Conservation (phyloP, 1,140 invertebrate genomes). For the Scaptomyza montana region DNA sequence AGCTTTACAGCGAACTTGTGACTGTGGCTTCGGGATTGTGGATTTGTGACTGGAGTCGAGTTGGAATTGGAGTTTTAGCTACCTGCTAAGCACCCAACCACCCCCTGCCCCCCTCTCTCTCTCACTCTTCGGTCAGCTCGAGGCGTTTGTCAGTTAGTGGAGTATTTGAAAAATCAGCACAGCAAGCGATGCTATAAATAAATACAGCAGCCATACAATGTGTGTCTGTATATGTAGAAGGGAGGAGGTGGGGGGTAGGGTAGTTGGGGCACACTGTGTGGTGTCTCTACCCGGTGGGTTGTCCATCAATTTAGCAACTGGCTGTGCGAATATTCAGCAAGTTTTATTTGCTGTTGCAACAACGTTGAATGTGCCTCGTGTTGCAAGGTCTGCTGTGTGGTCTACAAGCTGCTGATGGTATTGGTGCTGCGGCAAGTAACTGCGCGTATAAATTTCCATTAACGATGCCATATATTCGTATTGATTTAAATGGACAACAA, state of each 20-base stretch:
- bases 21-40: no score
- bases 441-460: conserved; percentile 79
- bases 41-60: conserved; percentile 12
- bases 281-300: conserved; percentile 56
- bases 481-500: conserved; percentile 78
- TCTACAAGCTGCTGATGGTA: conserved; percentile 2
- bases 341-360: conserved; percentile 64
- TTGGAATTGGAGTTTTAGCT: background rate
- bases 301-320: conserved; percentile 78
- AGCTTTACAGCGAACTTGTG: conserved; percentile 56
- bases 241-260: background rate
- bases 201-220: conserved; percentile 55
- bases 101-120: background rate
- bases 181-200: conserved; percentile 65
- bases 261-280: conserved; percentile 3
- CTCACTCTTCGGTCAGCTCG: background rate
- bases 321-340: conserved; percentile 71
- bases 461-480: conserved; percentile 75
- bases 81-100: background rate
- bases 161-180: conserved; percentile 74
- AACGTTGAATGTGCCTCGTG: conserved; percentile 9
- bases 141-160: conserved; percentile 52
- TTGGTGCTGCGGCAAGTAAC: conserved; percentile 27
- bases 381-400: conserved; percentile 23
- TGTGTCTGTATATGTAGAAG: conserved; percentile 7